Conservation (phyloP, 2,113 vertebrate genomes). For the Scomber colias region DNA sequence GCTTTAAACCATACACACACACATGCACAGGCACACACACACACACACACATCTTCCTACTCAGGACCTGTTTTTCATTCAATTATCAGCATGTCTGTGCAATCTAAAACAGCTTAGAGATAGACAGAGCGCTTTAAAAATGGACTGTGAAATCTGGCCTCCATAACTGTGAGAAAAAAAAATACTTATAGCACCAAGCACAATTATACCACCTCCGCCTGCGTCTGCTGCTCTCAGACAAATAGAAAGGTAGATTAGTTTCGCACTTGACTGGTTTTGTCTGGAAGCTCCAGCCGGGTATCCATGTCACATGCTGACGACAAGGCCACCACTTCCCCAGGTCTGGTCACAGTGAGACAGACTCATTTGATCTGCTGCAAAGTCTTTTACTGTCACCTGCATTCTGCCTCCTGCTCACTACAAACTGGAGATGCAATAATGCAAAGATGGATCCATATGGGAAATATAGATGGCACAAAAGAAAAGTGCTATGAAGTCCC, state of each 20-base stretch:
- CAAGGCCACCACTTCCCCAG: constrained; percentile 42
- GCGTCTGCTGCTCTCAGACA: constrained; percentile 69
- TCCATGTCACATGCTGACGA: constrained; percentile 55
- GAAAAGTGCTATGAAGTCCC: constrained; percentile 7
- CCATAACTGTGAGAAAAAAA: constrained; percentile 57
- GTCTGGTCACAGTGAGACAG: constrained; percentile 51
- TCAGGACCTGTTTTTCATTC: constrained; percentile 66
- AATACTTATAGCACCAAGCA: constrained; percentile 55
- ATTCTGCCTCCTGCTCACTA: constrained; percentile 7
- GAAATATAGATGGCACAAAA: constrained; percentile 12
- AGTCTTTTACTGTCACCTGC: constrained; percentile 22
- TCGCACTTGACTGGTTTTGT: constrained; percentile 77
- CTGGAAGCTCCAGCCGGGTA: constrained; percentile 58
- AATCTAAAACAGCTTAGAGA: constrained; percentile 68
- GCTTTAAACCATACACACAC: constrained; percentile 45
- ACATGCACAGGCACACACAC: constrained; percentile 17
- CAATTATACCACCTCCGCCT: constrained; percentile 72
- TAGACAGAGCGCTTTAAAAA: constrained; percentile 46
- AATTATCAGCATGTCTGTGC: constrained; percentile 70
- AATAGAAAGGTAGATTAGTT: constrained; percentile 80
- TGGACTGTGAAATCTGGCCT: constrained; percentile 64
- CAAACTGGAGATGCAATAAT: constrained; percentile 14
- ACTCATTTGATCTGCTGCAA: constrained; percentile 34
- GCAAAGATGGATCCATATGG: constrained; percentile 8
- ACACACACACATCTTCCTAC: constrained; percentile 42